Base-by-base conservation (phyloP, 2,797 vertebrate species). In the Anableps anableps region DNA sequence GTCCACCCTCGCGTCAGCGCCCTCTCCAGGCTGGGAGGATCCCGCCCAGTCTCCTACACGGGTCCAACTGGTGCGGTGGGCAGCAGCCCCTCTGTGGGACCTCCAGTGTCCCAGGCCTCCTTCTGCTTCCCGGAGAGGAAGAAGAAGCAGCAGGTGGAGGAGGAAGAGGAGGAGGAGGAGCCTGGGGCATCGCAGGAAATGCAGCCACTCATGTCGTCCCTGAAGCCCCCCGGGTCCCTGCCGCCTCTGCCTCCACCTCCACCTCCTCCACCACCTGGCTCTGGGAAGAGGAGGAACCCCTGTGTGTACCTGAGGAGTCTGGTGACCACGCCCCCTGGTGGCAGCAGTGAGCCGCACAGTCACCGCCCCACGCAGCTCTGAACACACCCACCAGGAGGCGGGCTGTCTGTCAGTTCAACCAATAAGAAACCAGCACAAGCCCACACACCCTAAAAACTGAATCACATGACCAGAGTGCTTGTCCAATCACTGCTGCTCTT, bases 181-280 rank as follows among this genome's bases (percentile, higher is more conserved):
- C 79, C 73, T 9, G 83, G 8, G n/a, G 43, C 0, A 0, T 14
- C 4, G 79, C 96, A 95, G 82, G 98, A 99, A 94, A 93, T 96
- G 84, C 97, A 97, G 90, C 97, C 97, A 0, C 95, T 99, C 86
- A 97, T 99, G 97, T 94, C 94, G 4, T 88, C 91, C 0, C 84
- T 94, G 79, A 95, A 94, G 80, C 94, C 88, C 8, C 94, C 93
- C 0, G 93, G 91, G 53, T 72, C 93, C 21, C 86, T 94, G 53
- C 94, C 94, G 0, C 34, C 85, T 0, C 94, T 93, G 0, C 29
- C 85, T 0, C 81, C 79, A 0, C 90, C 80, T 0, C 78, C 79
- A 0, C 77, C 86, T 93, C 1, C 83, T 87, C 70, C 88, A 93
- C 86, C 90, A 41, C 87, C 79, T 0, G 74, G 78, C 34, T 72